Evolutionary conservation across 2,113 vertebrate genomes (phyloP).

Genomic region (Rhinogobius similis): DNA sequence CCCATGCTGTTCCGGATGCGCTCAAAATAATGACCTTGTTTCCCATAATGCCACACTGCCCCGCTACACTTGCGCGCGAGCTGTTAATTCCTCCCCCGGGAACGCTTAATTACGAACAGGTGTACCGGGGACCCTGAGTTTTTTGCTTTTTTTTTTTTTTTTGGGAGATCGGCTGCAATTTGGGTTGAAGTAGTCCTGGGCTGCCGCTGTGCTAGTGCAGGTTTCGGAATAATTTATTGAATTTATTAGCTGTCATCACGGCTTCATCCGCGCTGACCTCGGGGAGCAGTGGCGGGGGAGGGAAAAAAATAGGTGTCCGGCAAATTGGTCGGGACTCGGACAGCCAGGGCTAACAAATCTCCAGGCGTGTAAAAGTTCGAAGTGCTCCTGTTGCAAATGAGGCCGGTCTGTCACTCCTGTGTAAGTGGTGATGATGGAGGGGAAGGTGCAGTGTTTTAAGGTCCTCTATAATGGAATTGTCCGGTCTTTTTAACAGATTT

Average conservation of each 20-base stretch:
- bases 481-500: too few species aligned
- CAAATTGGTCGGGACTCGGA: constrained; percentile 3
- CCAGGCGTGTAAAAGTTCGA: background rate
- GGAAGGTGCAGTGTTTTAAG: background rate
- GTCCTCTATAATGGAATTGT: background rate
- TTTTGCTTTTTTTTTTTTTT: background rate
- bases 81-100: constrained; percentile 13
- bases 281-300: background rate
- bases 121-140: constrained; percentile 8
- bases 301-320: background rate
- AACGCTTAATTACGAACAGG: constrained; percentile 17
- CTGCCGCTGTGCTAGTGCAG: background rate
- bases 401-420: constrained; percentile 4
- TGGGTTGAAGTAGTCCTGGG: background rate
- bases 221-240: constrained; percentile 9
- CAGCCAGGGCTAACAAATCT: background rate
- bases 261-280: constrained; percentile 2
- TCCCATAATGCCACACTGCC: constrained; percentile 1
- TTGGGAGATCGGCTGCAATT: background rate
- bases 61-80: constrained; percentile 2
- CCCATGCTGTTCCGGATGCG: background rate
- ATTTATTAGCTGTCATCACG: constrained; percentile 10
- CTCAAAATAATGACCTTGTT: constrained; percentile 19
- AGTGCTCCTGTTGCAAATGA: constrained; percentile 6
- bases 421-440: background rate